Percentiles rank a stretch among this genome's conserved stretches.
Evolutionary conservation across 2,888 invertebrate species (phyloP).

Genomic region (Coelogynopora nodosa): DNA sequence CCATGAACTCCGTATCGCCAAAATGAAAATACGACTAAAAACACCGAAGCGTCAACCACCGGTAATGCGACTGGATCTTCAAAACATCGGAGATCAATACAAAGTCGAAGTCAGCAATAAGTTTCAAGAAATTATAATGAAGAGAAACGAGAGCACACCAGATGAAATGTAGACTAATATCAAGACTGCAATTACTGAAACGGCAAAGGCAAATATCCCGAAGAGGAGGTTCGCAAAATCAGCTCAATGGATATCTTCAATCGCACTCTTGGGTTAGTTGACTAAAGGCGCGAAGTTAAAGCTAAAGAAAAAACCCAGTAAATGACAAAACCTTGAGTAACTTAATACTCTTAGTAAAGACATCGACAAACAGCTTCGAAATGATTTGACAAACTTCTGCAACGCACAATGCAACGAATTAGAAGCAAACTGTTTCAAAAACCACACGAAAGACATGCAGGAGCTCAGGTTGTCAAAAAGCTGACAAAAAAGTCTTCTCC

Average conservation of each 20-base stretch:
- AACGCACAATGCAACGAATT: conserved; percentile 15
- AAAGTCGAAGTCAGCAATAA: conserved; percentile 25
- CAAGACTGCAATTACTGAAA: neutral
- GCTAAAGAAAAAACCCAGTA: neutral
- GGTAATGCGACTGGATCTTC: neutral
- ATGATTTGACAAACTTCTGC: conserved; percentile 22
- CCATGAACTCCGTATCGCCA: conserved; percentile 16
- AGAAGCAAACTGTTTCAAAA: conserved; percentile 3
- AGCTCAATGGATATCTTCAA: conserved; percentile 2
- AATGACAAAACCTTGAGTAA: neutral
- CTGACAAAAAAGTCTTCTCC: neutral
- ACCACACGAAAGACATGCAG: conserved; percentile 21
- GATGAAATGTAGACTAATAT: conserved; percentile 5
- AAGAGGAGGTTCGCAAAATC: conserved; percentile 2
- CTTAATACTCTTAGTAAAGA: neutral
- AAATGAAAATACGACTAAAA: neutral
- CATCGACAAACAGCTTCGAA: conserved; percentile 23
- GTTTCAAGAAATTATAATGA: neutral
- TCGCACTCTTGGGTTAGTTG: conserved; percentile 10
- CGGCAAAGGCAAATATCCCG: neutral
- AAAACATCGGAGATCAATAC: neutral
- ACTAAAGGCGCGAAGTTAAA: conserved; percentile 15
- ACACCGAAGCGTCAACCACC: conserved; percentile 9
- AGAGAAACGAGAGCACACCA: neutral
- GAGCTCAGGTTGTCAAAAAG: neutral